Evolutionary conservation across 2,888 invertebrate species (phyloP), one percentile per base, ranked within the genome.

Genomic region (Caenorhabditis japonica): DNA sequence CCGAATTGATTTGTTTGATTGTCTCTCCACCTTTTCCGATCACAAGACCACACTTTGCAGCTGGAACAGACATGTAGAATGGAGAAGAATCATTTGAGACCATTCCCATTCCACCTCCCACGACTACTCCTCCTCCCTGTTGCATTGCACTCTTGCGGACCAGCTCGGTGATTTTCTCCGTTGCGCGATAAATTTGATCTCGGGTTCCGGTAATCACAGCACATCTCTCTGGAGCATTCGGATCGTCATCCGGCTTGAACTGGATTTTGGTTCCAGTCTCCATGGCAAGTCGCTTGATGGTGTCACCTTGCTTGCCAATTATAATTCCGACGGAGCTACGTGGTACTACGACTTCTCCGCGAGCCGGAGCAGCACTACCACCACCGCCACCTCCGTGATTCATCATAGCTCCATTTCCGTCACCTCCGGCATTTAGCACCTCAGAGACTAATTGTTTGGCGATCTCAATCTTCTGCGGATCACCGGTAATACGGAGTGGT

Each of bases 11-110:
- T 75, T 84, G 93, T 88, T 95, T 94, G 83, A 99, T 99, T 0
- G 97, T 97, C 89, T 99, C 97, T 12, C 99, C 99, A 77, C 97
- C 94, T 91, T 94, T 93, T 72, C 95, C 96, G 87, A 96, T 96
- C 72, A 96, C 94, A 81, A 95, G 93, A 38, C 99, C 99, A 88
- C 97, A 97, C 89, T 97, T 97, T 75, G 93, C 93, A 56, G 94
- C 93, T 59, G 96, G 95, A 47, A 99, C 95, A 39, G 86, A 85
- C 84, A 86, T 87, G 75, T 79, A 83, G 76, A 84, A 86, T 19
- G 80, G 52, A 43, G 61, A 25, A 23, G 49, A 39, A 21, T 55
- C 62, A 30, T 46, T 55, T 4, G 44, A 36, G 13, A 39, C 39
- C 21, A 53, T 53, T 17, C 15, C 47, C n/a, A 39, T 41, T 7